Evolutionary conservation across 2,113 vertebrate species (phyloP), one percentile per base, ranked within the genome.

Genomic region (Haliaeetus leucogaster): DNA sequence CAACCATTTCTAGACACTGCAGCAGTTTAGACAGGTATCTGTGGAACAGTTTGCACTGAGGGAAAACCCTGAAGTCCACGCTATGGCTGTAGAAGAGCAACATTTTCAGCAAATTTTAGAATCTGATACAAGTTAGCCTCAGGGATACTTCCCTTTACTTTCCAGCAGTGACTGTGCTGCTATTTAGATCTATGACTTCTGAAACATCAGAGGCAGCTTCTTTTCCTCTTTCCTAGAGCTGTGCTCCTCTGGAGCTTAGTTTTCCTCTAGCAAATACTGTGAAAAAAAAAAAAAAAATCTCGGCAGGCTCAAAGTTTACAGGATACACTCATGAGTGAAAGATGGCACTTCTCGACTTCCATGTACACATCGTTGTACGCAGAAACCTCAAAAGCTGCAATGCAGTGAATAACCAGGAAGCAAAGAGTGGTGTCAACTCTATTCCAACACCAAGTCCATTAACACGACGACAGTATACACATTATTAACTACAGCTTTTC

Each of bases 281-380:
- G 50, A 16, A 36, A 16, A 40, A 61, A 62, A 63, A 38, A 48
- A 58, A 63, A 38, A 48, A 58, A 10, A 18, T 13, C 77, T 47
- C 12, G 2, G 63, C 65, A 38, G 26, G 38, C 17, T 58, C 53
- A 3, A 50, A 6, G 48, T 7, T 62, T 10, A 4, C 29, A 22
- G 65, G 86, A 14, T 5, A 53, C 0, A 6, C 52, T 26, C 32
- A 8, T 2, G 4, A 55, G 32, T 0, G 10, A 23, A 34, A 45
- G 65, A 15, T 2, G 47, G 23, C 34, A 27, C 40, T 18, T 26
- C n/a, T 20, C 1, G 1, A 10, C 11, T 3, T 20, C 2, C 18
- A 6, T 0, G 48, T 7, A 34, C 1, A 1, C 0, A 0, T 2
- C 0, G 1, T 40, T 43, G 23, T 23, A 11, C 66, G 83, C 14